Base-by-base conservation (phyloP, 2,888 invertebrate genomes). In the Cheilosia vernalis region DNA sequence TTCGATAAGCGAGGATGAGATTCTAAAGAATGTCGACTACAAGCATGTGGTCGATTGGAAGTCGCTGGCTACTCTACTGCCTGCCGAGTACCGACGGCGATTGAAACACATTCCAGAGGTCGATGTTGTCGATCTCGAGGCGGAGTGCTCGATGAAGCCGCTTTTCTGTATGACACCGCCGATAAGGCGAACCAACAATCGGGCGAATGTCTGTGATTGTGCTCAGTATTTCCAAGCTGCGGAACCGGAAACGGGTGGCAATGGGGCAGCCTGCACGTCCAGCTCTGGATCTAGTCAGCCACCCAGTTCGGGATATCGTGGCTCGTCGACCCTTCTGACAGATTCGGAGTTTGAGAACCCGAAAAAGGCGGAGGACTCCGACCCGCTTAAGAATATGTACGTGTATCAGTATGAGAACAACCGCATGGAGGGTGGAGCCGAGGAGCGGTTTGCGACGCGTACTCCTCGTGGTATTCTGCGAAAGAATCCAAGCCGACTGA, bases 1-100 rank as follows among this genome's bases (percentile, higher is more conserved):
- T 95, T 51, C 89, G 24, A 47, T 69, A 89, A 96, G 95, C 89
- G 97, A 98, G 90, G 94, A 97, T 64, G 97, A 97, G 92, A 94
- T 95, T 83, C 92, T 98, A 47, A 95, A 95, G 90, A 95, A 95
- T 89, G 95, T 96, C 91, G 96, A 97, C 69, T 95, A 97, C 87
- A 94, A 95, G 51, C 98, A 98, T 90, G 95, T 98, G 9, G 95
- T 95, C 90, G 98, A 98, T 91, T 98, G 98, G 98, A 97, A 97
- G 89, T 98, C 98, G 0, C 93, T 98, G 66, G 97, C 96, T 4
- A 96, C 98, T 88, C 93, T 98, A 61, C 92, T 98, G 86, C 98
- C 98, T 4, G 93, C 94, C 87, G 97, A 98, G 91, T 97, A 96
- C 90, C 94, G 95, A 87, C 95, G 95, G 89, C 94, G 97, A 87